These are phyloP conservation scores for Ormyrus nitidulus DNA, from an alignment of 2,888 invertebrate genomes.

Conservation along the genomic window DNA sequence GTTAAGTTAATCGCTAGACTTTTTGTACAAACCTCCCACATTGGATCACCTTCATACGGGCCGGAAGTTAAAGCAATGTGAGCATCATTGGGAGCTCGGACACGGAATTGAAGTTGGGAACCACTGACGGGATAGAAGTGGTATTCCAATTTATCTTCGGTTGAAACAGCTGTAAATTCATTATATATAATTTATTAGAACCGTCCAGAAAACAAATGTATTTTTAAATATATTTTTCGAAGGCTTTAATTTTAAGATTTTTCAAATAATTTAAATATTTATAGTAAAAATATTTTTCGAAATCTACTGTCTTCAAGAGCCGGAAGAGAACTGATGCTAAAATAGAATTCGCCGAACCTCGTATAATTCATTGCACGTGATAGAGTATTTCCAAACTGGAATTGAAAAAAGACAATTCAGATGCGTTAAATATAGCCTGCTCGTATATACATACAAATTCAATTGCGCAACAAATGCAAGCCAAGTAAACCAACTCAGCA, in stretches of 20 bases:
- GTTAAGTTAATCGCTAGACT: not conserved
- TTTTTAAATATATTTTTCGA: not conserved
- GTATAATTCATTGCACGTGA: no score
- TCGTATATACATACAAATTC: not conserved
- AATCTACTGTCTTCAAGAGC: no score
- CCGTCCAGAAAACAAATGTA: not conserved
- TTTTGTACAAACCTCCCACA: constrained; percentile 81
- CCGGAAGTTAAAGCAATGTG: constrained; percentile 87
- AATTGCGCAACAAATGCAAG: constrained; percentile 24
- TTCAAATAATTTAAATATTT: not conserved
- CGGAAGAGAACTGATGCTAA: no score
- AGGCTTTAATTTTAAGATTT: constrained; percentile 6
- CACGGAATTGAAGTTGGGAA: constrained; percentile 85
- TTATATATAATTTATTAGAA: not conserved
- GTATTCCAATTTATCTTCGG: constrained; percentile 89
- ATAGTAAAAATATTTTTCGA: not conserved
- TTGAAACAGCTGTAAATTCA: constrained; percentile 82
- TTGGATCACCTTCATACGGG: constrained; percentile 84
- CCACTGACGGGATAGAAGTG: constrained; percentile 85
- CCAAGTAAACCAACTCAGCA: constrained; percentile 20
- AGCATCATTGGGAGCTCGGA: constrained; percentile 88
- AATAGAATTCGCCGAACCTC: no score
- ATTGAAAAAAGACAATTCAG: constrained; percentile 14
- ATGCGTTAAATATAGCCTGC: not conserved
- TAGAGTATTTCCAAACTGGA: not conserved